Percentiles rank a stretch among this genome's conserved stretches.
phyloP scores from a whole-genome alignment of 2,797 vertebrate species.

The Triplophysa yarkandensis region DNA sequence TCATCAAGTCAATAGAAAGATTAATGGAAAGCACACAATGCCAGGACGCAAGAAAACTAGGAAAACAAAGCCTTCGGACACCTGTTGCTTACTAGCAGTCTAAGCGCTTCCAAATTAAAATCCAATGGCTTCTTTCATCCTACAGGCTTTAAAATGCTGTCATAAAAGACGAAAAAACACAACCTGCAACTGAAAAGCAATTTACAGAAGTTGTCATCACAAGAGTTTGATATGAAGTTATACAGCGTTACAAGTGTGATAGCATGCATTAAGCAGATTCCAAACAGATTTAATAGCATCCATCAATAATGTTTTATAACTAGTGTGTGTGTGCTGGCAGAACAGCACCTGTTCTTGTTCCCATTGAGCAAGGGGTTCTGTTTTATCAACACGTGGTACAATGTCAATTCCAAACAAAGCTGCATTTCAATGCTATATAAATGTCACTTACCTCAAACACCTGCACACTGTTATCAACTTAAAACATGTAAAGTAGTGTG shows the following conservation, averaged over 20 bases:
- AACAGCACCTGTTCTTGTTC: constrained; percentile 39
- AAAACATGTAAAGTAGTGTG: not conserved
- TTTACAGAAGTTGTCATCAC: constrained; percentile 16
- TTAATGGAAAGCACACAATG: not conserved
- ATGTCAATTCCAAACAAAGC: not conserved
- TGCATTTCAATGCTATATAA: not conserved
- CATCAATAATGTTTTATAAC: constrained; percentile 18
- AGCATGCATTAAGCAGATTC: not conserved
- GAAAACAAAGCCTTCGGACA: not conserved
- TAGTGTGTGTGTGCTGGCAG: constrained; percentile 40
- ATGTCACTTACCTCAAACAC: not conserved
- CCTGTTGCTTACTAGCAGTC: not conserved
- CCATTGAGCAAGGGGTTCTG: not conserved
- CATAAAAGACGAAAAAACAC: not conserved
- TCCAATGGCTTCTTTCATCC: too few relatives aligned
- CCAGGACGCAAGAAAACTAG: not conserved
- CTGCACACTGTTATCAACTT: not conserved
- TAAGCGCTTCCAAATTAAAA: not conserved
- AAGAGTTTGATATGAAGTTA: not conserved
- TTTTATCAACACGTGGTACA: not conserved
- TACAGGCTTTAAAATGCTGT: too few relatives aligned
- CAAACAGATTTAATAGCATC: not conserved
- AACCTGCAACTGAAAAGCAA: not conserved
- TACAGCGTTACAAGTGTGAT: not conserved
- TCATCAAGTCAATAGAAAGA: not conserved